A percentile compares a stretch with the other conserved stretches of the same genome.
Conservation (phyloP, 2,797 vertebrate species). For the Lophotriccus pileatus region DNA sequence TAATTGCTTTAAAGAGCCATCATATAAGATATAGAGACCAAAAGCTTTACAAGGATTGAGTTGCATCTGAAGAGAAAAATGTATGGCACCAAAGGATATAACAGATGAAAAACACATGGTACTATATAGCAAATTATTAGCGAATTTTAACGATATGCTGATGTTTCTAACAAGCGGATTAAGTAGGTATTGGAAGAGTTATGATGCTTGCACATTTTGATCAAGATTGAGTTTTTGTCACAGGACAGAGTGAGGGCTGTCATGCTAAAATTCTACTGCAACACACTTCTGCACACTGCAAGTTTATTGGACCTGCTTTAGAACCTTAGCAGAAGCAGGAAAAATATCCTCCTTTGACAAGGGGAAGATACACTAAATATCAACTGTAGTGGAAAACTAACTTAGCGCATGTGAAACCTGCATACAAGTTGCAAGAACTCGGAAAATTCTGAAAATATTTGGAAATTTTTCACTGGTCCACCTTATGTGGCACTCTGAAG, state of each 20-base stretch:
- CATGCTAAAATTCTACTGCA: not conserved
- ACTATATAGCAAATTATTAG: not conserved
- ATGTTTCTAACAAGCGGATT: not conserved
- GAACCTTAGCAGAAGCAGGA: not conserved
- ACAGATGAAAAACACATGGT: not conserved
- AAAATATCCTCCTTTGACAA: not conserved
- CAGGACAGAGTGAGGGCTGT: not conserved
- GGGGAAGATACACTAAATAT: not conserved
- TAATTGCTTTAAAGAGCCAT: not conserved
- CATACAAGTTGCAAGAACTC: not conserved
- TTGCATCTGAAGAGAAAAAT: not conserved
- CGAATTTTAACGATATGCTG: accelerated
- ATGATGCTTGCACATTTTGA: not conserved
- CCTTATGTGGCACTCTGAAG: not conserved
- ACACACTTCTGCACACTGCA: not conserved
- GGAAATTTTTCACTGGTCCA: not conserved
- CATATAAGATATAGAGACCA: not conserved
- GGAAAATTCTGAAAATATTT: not conserved
- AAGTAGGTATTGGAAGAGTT: not conserved
- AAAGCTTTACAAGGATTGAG: not conserved
- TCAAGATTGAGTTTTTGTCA: not conserved
- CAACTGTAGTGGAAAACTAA: not conserved
- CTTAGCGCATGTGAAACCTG: not conserved
- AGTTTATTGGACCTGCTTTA: not conserved
- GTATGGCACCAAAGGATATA: not conserved